Evolutionary conservation across 2,888 invertebrate species (phyloP).

Genomic region (Pandemis cinnamomeana): DNA sequence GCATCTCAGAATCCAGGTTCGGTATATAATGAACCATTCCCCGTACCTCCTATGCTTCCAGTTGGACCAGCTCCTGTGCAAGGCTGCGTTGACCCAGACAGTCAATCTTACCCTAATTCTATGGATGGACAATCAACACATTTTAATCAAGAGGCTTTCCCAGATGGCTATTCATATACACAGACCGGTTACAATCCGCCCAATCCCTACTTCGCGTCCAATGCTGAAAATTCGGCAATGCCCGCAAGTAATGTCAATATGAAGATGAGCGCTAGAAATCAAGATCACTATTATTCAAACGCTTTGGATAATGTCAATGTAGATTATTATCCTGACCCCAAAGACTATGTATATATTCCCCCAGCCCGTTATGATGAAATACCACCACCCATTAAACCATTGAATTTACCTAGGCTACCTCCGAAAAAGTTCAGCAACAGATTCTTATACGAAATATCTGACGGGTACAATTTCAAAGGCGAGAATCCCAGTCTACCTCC

Average conservation of each 20-base stretch:
- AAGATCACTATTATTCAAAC: background rate
- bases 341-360: slow-evolving; percentile 44
- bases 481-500: slow-evolving; percentile 19
- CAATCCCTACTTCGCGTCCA: slow-evolving; percentile 45
- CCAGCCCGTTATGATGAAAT: slow-evolving; percentile 20
- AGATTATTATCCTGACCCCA: slow-evolving; percentile 31
- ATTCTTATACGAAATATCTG: slow-evolving; percentile 17
- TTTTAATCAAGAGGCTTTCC: slow-evolving; percentile 20
- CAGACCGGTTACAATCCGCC: slow-evolving; percentile 46
- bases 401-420: background rate
- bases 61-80: slow-evolving; percentile 11
- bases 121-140: background rate
- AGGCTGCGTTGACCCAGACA: slow-evolving; percentile 20
- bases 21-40: slow-evolving; percentile 8
- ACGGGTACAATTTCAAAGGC: background rate
- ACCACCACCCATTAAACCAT: slow-evolving; percentile 46
- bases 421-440: background rate
- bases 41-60: slow-evolving; percentile 10
- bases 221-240: slow-evolving; percentile 42
- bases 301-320: background rate
- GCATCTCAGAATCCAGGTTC: background rate
- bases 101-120: background rate
- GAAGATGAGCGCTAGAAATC: slow-evolving; percentile 3
- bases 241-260: background rate
- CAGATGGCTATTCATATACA: slow-evolving; percentile 44